Percentiles rank a stretch among this genome's conserved stretches.
These are phyloP conservation scores for Perizoma affinitatum DNA, from an alignment of 2,888 invertebrate genomes.

Conservation along the genomic window DNA sequence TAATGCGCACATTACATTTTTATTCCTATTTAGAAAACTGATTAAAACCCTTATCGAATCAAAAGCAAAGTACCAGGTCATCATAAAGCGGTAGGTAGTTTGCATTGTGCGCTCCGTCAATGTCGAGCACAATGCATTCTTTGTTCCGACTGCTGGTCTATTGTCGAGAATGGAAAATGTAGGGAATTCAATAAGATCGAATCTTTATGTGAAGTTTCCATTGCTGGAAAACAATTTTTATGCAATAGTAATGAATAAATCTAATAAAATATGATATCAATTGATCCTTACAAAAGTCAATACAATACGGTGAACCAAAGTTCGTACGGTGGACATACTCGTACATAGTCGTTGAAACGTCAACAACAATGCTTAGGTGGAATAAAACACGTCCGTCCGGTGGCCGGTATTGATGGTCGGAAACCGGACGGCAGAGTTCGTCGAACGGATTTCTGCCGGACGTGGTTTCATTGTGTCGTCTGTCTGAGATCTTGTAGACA, in stretches of 20 bases:
- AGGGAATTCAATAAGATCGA: neutral
- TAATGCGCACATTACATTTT: too few species aligned
- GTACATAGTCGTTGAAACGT: neutral
- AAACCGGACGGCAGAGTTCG: slow-evolving; percentile 44
- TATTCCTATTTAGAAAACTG: too few species aligned
- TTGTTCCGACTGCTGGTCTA: neutral
- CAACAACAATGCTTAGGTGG: neutral
- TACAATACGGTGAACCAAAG: neutral
- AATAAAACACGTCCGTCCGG: slow-evolving; percentile 10
- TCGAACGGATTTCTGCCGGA: slow-evolving; percentile 40
- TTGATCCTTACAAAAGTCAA: too few species aligned
- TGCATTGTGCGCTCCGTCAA: neutral
- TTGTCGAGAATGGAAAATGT: neutral
- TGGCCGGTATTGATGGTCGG: slow-evolving; percentile 49
- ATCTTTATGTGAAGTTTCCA: neutral
- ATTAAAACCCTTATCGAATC: neutral
- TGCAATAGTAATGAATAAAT: too few species aligned
- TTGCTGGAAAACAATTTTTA: too few species aligned
- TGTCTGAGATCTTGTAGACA: slow-evolving; percentile 15
- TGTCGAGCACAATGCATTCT: slow-evolving; percentile 2
- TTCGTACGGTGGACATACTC: neutral
- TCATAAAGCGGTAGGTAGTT: slow-evolving; percentile 24
- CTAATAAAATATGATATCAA: too few species aligned
- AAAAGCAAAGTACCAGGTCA: slow-evolving; percentile 37
- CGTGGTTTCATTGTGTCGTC: slow-evolving; percentile 47